Percentiles rank a stretch among this genome's conserved stretches.
These are phyloP conservation scores for Amorpha juglandis DNA, from an alignment of 2,888 invertebrate species.

Conservation along the genomic window DNA sequence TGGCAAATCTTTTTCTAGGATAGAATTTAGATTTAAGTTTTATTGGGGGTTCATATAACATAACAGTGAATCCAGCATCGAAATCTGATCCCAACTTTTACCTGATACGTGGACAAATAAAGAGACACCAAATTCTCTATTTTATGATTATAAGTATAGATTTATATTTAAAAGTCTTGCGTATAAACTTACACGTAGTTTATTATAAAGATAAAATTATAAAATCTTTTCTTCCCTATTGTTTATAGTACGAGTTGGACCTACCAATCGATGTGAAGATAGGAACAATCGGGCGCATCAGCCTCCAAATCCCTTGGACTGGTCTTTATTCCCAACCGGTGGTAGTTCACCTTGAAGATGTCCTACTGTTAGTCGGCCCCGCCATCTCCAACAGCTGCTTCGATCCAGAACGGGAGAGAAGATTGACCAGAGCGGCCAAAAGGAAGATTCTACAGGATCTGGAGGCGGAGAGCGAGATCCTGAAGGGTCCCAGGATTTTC, in stretches of 20 bases:
- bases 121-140: too few relatives aligned
- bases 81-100: too few relatives aligned
- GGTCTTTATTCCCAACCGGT: constrained; percentile 90
- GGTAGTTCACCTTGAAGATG: constrained; percentile 89
- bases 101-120: too few relatives aligned
- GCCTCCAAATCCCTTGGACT: constrained; percentile 91
- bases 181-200: too few relatives aligned
- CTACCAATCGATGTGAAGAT: constrained; percentile 92
- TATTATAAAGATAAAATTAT: too few relatives aligned
- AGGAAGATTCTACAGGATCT: constrained; percentile 88
- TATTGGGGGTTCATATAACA: too few relatives aligned
- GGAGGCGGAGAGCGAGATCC: constrained; percentile 84
- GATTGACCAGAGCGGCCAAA: constrained; percentile 89
- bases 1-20: too few relatives aligned
- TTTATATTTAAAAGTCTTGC: too few relatives aligned
- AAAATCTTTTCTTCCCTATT: background rate
- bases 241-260: constrained; percentile 90
- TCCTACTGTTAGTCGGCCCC: constrained; percentile 90
- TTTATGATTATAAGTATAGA: too few relatives aligned
- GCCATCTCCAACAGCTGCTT: constrained; percentile 87
- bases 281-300: constrained; percentile 90
- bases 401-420: constrained; percentile 89
- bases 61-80: too few relatives aligned
- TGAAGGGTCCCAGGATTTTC: constrained; percentile 87
- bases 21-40: too few relatives aligned